phyloP scores from a whole-genome alignment of 1,140 invertebrate species.

The Diabrotica undecimpunctata region DNA sequence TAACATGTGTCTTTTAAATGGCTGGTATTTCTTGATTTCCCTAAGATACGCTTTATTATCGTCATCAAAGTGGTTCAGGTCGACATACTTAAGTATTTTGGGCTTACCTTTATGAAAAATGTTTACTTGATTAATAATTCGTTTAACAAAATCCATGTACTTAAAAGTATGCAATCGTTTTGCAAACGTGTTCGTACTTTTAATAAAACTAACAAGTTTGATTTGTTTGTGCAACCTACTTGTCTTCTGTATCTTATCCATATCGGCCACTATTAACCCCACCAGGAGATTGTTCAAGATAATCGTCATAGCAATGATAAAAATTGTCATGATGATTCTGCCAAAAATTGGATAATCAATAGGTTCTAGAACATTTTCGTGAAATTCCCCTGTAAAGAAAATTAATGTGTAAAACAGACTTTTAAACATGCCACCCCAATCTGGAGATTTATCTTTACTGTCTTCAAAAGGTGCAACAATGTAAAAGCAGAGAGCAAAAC shows the following conservation, averaged over 20 bases:
- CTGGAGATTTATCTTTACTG: not conserved
- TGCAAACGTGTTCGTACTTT: slow-evolving; percentile 21
- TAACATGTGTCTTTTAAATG: too few relatives aligned
- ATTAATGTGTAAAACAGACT: slow-evolving; percentile 30
- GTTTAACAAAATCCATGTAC: slow-evolving; percentile 5
- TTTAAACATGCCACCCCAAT: slow-evolving; percentile 13
- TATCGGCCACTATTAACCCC: slow-evolving; percentile 32
- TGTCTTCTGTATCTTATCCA: slow-evolving; percentile 30
- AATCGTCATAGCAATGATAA: slow-evolving; percentile 33
- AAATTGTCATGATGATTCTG: slow-evolving; percentile 27
- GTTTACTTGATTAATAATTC: slow-evolving; percentile 1
- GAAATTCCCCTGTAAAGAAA: slow-evolving; percentile 31
- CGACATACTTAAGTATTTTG: not conserved
- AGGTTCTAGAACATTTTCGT: slow-evolving; percentile 19
- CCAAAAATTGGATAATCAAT: slow-evolving; percentile 26
- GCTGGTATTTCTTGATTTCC: not conserved
- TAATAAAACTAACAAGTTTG: slow-evolving; percentile 27
- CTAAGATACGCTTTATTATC: slow-evolving; percentile 5
- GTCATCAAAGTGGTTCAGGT: slow-evolving; percentile 4
- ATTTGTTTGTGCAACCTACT: slow-evolving; percentile 29
- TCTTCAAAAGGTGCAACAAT: slow-evolving; percentile 25
- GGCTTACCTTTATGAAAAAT: slow-evolving; percentile 11
- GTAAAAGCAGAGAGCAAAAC: slow-evolving; percentile 33
- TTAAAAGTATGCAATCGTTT: slow-evolving; percentile 15
- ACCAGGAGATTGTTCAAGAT: slow-evolving; percentile 34